A percentile compares a stretch with the other conserved stretches of the same genome.
phyloP scores from a whole-genome alignment of 1,140 invertebrate genomes.

The Catajapyx aquilonaris region DNA sequence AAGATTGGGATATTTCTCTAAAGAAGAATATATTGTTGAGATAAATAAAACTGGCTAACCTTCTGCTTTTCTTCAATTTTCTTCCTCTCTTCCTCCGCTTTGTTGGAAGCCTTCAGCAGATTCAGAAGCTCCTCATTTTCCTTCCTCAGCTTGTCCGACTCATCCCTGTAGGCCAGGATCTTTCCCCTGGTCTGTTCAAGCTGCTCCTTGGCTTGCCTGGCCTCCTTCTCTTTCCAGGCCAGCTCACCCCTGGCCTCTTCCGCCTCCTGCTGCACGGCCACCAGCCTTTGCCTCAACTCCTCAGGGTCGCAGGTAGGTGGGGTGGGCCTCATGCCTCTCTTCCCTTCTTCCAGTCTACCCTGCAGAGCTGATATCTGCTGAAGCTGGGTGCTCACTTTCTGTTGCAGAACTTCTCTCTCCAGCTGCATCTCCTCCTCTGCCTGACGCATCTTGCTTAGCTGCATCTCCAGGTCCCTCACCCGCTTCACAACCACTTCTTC shows the following conservation, averaged over 20 bases:
- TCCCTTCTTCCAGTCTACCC: slow-evolving; percentile 42
- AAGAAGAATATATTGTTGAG: too few relatives aligned
- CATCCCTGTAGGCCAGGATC: too few relatives aligned
- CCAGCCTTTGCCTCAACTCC: not conserved
- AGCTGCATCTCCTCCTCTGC: slow-evolving; percentile 31
- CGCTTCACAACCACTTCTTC: slow-evolving; percentile 51
- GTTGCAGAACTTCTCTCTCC: slow-evolving; percentile 51
- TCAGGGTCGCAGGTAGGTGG: not conserved
- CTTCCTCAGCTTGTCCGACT: too few relatives aligned
- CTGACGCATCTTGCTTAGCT: slow-evolving; percentile 31
- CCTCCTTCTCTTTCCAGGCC: not conserved
- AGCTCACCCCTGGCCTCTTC: not conserved
- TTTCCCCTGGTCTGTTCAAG: too few relatives aligned
- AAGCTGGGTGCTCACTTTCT: slow-evolving; percentile 53
- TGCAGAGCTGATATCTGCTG: slow-evolving; percentile 54
- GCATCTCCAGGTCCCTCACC: slow-evolving; percentile 50
- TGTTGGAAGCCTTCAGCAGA: too few relatives aligned
- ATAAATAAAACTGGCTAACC: too few relatives aligned
- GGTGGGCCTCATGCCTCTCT: not conserved
- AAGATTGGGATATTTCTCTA: too few relatives aligned
- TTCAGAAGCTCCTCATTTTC: too few relatives aligned
- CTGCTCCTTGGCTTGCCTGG: too few relatives aligned
- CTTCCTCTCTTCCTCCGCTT: too few relatives aligned
- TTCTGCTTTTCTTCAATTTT: too few relatives aligned
- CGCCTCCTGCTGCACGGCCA: not conserved